Percentiles rank a stretch among this genome's conserved stretches.
Conservation (phyloP, 2,797 vertebrate genomes). For the Phoebastria nigripes region DNA sequence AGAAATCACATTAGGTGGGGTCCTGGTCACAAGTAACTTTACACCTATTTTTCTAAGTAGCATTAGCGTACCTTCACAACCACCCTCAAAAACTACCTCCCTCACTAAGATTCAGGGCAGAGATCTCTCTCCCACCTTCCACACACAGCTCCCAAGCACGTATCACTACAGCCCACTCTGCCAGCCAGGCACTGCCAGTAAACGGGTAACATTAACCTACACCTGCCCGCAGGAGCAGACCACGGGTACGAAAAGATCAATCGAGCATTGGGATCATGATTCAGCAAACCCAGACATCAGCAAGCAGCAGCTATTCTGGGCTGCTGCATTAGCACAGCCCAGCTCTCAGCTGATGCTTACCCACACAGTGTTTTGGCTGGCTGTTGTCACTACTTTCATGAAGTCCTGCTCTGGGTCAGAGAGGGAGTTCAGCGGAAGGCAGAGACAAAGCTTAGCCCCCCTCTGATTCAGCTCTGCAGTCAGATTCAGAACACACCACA, state of each 20-base stretch:
- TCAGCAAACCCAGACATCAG: rapidly evolving
- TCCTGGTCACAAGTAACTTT: neutral
- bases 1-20: no score
- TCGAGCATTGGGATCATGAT: rapidly evolving
- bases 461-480: neutral
- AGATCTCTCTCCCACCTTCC: neutral
- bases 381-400: rapidly evolving
- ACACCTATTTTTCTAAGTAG: neutral
- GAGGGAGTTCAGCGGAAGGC: rapidly evolving
- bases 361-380: neutral
- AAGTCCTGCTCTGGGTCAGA: neutral
- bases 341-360: rapidly evolving
- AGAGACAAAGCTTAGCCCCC: neutral
- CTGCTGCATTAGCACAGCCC: neutral
- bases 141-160: rapidly evolving
- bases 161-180: rapidly evolving
- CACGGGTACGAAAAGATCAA: rapidly evolving
- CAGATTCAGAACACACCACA: neutral
- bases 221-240: rapidly evolving
- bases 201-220: rapidly evolving
- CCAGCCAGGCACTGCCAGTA: neutral
- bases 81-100: no score
- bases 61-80: rapidly evolving
- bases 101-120: neutral
- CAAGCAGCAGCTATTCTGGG: rapidly evolving